phyloP scores from a whole-genome alignment of 2,888 invertebrate genomes.

The Drosophila vallismaia region DNA sequence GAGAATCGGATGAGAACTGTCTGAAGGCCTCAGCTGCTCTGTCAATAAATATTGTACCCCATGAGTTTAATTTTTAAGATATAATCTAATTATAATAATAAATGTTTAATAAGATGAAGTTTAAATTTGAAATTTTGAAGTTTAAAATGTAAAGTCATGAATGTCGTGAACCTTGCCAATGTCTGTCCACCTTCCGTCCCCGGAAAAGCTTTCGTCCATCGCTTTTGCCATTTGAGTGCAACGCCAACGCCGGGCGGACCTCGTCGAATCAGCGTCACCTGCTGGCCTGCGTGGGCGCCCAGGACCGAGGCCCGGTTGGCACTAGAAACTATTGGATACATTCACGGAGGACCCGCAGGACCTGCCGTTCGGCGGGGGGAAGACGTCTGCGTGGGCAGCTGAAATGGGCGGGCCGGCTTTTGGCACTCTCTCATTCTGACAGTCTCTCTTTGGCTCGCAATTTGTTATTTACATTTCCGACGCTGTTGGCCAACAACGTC shows the following conservation, averaged over 20 bases:
- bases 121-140: too few species aligned
- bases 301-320: slow-evolving; percentile 42
- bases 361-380: not conserved
- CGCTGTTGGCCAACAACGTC: slow-evolving; percentile 15
- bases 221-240: slow-evolving; percentile 35
- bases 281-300: slow-evolving; percentile 63
- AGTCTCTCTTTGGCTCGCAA: slow-evolving; percentile 12
- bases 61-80: too few species aligned
- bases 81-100: too few species aligned
- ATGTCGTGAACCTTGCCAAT: slow-evolving; percentile 6
- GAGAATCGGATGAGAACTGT: too few species aligned
- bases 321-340: slow-evolving; percentile 67
- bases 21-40: too few species aligned
- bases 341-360: slow-evolving; percentile 2
- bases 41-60: too few species aligned
- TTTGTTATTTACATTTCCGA: slow-evolving; percentile 27
- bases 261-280: slow-evolving; percentile 69
- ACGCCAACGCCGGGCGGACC: slow-evolving; percentile 38
- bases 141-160: slow-evolving; percentile 2
- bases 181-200: slow-evolving; percentile 8
- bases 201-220: slow-evolving; percentile 19
- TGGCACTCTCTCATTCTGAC: slow-evolving; percentile 4
- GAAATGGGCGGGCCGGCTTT: slow-evolving; percentile 40
- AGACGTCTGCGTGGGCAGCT: slow-evolving; percentile 26
- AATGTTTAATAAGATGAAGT: too few species aligned